phyloP scores from a whole-genome alignment of 2,888 invertebrate genomes.

The Calameuta idolon region DNA sequence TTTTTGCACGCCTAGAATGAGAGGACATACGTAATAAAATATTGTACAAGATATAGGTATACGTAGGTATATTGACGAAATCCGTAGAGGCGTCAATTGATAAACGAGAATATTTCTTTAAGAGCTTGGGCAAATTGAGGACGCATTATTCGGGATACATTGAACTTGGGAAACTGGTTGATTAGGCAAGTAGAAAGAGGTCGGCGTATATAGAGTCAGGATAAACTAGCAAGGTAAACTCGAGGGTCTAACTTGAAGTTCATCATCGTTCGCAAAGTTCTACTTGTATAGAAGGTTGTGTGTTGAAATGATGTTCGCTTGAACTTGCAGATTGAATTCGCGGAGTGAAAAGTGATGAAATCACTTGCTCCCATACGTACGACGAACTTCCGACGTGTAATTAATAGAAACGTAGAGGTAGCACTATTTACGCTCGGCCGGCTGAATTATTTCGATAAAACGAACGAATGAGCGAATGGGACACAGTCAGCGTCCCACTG shows the following conservation, averaged over 20 bases:
- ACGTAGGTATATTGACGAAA: neutral
- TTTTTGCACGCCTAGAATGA: constrained; percentile 76
- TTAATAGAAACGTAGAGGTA: neutral
- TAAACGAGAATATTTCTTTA: neutral
- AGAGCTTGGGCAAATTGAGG: neutral
- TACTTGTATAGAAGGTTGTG: neutral
- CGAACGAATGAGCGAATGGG: neutral
- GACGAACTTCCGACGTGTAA: neutral
- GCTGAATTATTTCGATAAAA: neutral
- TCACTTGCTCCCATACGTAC: neutral
- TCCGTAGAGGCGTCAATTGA: neutral
- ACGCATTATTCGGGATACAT: neutral
- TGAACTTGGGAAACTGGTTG: neutral
- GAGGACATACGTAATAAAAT: neutral
- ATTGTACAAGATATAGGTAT: neutral
- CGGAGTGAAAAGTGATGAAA: neutral
- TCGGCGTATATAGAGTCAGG: neutral
- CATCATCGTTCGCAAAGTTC: neutral
- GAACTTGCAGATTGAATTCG: neutral
- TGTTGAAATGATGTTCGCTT: neutral
- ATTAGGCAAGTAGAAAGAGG: neutral
- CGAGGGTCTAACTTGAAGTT: neutral
- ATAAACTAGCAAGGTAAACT: neutral
- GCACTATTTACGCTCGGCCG: neutral
- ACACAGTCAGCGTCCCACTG: no score